A percentile compares a stretch with the other conserved stretches of the same genome.
phyloP scores from a whole-genome alignment of 2,888 invertebrate species.

The Mayetiola destructor region DNA sequence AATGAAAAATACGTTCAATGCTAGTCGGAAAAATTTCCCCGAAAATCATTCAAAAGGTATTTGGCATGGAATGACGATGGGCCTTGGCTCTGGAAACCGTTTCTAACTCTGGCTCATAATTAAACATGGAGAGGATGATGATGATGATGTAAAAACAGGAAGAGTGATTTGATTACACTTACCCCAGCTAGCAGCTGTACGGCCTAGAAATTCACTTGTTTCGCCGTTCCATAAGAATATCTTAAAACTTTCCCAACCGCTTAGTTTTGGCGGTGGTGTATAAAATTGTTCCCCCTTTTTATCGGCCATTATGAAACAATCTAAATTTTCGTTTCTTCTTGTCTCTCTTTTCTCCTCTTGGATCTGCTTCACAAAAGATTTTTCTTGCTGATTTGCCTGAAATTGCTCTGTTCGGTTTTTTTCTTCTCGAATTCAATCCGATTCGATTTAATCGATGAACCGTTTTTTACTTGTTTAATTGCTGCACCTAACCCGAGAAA shows the following conservation, averaged over 20 bases:
- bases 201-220: conserved; percentile 79
- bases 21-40: too few relatives aligned
- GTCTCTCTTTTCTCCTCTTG: background rate
- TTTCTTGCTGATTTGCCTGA: background rate
- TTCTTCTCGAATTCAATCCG: too few relatives aligned
- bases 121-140: background rate
- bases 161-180: conserved; percentile 41
- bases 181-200: conserved; percentile 92
- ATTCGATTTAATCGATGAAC: too few relatives aligned
- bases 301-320: conserved; percentile 47
- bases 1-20: too few relatives aligned
- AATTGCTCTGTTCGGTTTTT: background rate
- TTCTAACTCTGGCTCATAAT: background rate
- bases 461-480: conserved; percentile 11
- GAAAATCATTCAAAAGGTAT: too few relatives aligned
- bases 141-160: background rate
- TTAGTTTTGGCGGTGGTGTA: conserved; percentile 63
- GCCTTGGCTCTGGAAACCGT: too few relatives aligned
- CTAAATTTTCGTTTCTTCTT: too few relatives aligned
- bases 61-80: too few relatives aligned
- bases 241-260: conserved; percentile 73
- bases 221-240: conserved; percentile 84
- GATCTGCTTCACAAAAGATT: conserved; percentile 7
- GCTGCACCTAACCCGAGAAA: conserved; percentile 9
- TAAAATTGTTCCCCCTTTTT: conserved; percentile 66